phyloP scores from a whole-genome alignment of 2,888 invertebrate genomes.

The Xestia xanthographa region DNA sequence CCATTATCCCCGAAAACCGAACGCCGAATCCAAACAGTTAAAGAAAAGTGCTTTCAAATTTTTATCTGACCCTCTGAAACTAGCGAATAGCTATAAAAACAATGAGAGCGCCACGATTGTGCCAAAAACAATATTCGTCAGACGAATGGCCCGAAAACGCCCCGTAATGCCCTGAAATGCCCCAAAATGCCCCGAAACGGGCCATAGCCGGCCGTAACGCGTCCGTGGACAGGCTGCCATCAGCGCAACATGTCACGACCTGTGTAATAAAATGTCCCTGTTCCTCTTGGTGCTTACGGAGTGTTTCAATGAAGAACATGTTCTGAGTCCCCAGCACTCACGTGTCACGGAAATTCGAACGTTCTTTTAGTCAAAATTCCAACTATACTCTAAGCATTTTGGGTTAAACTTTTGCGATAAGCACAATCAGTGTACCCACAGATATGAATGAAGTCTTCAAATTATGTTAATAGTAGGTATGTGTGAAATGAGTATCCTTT shows the following conservation, averaged over 20 bases:
- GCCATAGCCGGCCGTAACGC: slow-evolving; percentile 67
- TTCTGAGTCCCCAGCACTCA: not conserved
- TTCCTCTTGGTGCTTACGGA: slow-evolving; percentile 47
- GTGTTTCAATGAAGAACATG: not conserved
- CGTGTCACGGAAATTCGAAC: not conserved
- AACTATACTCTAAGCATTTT: not conserved
- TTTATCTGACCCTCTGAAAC: slow-evolving; percentile 65
- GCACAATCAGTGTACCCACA: not conserved
- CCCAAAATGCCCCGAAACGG: slow-evolving; percentile 65
- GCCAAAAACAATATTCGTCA: slow-evolving; percentile 74
- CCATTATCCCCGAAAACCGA: slow-evolving; percentile 20
- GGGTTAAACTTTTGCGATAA: not conserved
- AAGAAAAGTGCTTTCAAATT: slow-evolving; percentile 53
- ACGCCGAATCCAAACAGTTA: slow-evolving; percentile 31
- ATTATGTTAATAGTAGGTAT: not conserved
- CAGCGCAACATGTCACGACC: slow-evolving; percentile 76
- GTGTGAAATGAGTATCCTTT: too few species aligned
- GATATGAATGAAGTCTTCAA: not conserved
- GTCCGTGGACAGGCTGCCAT: slow-evolving; percentile 68
- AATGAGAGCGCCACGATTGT: slow-evolving; percentile 67
- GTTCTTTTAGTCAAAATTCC: not conserved
- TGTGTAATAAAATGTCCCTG: slow-evolving; percentile 71
- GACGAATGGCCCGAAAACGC: slow-evolving; percentile 70
- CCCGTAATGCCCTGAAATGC: slow-evolving; percentile 66
- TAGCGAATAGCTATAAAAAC: slow-evolving; percentile 68